Evolutionary conservation across 2,888 invertebrate species (phyloP).

Genomic region (Muschampia staudingeri): DNA sequence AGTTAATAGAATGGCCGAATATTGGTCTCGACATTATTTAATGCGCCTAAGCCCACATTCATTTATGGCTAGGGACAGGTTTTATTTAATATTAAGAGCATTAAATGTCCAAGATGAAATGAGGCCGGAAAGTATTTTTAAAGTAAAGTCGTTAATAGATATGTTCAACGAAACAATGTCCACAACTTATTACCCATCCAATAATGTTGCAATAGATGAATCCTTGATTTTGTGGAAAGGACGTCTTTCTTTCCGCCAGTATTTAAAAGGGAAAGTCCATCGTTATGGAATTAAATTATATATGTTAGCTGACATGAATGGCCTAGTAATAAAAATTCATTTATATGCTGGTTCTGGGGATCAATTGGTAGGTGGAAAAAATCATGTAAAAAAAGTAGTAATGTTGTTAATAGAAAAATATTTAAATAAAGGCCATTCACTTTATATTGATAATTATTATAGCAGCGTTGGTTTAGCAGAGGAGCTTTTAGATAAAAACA

Average conservation of each 20-base stretch:
- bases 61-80: slow-evolving; percentile 53
- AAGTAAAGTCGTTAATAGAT: slow-evolving; percentile 39
- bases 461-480: slow-evolving; percentile 62
- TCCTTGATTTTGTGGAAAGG: slow-evolving; percentile 31
- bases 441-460: slow-evolving; percentile 65
- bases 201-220: slow-evolving; percentile 50
- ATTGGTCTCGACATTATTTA: slow-evolving; percentile 59
- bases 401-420: background rate
- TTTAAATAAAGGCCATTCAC: background rate
- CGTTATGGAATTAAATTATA: slow-evolving; percentile 29
- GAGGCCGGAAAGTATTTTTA: slow-evolving; percentile 24
- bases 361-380: slow-evolving; percentile 1
- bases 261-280: slow-evolving; percentile 25
- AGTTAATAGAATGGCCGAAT: slow-evolving; percentile 58
- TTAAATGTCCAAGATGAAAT: slow-evolving; percentile 42
- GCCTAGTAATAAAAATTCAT: slow-evolving; percentile 62
- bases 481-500: slow-evolving; percentile 60
- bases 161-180: slow-evolving; percentile 68
- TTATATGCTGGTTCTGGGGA: slow-evolving; percentile 70
- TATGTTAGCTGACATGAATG: slow-evolving; percentile 16
- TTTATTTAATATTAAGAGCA: slow-evolving; percentile 58
- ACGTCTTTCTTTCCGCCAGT: slow-evolving; percentile 20
- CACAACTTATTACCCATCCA: slow-evolving; percentile 59
- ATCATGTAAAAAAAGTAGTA: background rate
- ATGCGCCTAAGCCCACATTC: slow-evolving; percentile 35